These are phyloP conservation scores for Malacoctenus gilli DNA, from an alignment of 2,797 vertebrate genomes.

Conservation along the genomic window DNA sequence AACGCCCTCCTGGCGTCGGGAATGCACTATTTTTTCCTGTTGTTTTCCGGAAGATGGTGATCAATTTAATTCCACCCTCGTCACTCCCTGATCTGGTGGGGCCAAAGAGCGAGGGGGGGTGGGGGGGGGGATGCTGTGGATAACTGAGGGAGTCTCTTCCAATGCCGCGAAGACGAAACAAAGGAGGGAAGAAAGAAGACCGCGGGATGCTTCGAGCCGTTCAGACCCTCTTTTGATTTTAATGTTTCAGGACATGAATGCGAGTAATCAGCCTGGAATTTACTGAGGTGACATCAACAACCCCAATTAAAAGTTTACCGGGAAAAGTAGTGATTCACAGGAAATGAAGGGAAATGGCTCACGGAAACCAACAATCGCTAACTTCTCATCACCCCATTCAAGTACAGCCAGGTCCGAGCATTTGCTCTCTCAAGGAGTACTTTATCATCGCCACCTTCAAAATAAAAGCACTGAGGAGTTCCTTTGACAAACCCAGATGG, in stretches of 20 bases:
- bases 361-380: constrained; percentile 44
- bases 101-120: not conserved
- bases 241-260: constrained; percentile 69
- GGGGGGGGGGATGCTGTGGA: constrained; percentile 30
- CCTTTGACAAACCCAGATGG: no score
- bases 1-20: constrained; percentile 74
- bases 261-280: constrained; percentile 66
- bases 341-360: constrained; percentile 36
- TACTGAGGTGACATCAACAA: constrained; percentile 60
- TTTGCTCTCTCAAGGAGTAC: no score
- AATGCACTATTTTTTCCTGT: constrained; percentile 75
- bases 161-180: constrained; percentile 17
- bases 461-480: no score
- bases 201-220: constrained; percentile 33
- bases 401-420: no score
- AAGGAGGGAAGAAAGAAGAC: constrained; percentile 24
- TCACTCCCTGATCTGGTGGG: constrained; percentile 53
- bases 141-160: no score
- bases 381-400: constrained; percentile 27
- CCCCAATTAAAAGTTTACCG: constrained; percentile 63
- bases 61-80: constrained; percentile 76
- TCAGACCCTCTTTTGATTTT: constrained; percentile 54
- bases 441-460: no score
- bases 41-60: constrained; percentile 76
- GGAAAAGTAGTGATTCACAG: constrained; percentile 20